Base-by-base conservation (phyloP, 2,888 invertebrate species). In the Eucriotettix oculatus region DNA sequence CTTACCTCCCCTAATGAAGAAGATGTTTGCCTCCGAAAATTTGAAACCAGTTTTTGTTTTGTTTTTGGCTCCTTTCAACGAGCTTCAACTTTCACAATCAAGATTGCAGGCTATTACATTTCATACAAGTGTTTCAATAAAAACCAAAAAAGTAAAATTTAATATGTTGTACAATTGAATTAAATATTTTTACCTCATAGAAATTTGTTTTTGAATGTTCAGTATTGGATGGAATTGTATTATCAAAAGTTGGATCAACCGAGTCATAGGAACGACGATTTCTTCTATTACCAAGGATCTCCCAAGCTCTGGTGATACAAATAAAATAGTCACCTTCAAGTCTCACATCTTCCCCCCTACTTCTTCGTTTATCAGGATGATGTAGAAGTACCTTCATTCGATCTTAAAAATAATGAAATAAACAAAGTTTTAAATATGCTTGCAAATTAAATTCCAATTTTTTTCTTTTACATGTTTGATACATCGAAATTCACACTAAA, bases 291-390 rank as follows among this genome's bases (percentile, higher is more conserved):
- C 95, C 93, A 59, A 88, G 73, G 61, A 86, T 90, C 76, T 98
- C 97, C 76, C 93, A 95, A 10, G 97, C 97, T 79, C 91, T 91
- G 1, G 97, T 98, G 67, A 99, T 99, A 72, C 98, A 98, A 0
- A 96, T 94, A 74, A 98, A 99, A 74, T 98, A 98, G 76, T 98
- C 98, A 69, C 94, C 91, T 67, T 96, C 95, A 7, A 86, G 83
- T 64, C 86, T 82, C 44, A 93, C 83, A 66, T 90, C 89, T 73
- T 94, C 90, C 5, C 94, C 94, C 70, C 85, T 81, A 9, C 87
- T 89, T 79, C 91, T 90, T 68, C 98, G 83, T 74, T 99, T 99
- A 73, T 99, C 99, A 0, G 99, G 99, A 76, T 99, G 99, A 73
- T 99, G 98, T 69, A 86, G 87, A 58, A 99, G 77, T 56, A 95